These are phyloP conservation scores for Trochalopteron elliotii DNA, from an alignment of 2,113 vertebrate species.

Conservation along the genomic window DNA sequence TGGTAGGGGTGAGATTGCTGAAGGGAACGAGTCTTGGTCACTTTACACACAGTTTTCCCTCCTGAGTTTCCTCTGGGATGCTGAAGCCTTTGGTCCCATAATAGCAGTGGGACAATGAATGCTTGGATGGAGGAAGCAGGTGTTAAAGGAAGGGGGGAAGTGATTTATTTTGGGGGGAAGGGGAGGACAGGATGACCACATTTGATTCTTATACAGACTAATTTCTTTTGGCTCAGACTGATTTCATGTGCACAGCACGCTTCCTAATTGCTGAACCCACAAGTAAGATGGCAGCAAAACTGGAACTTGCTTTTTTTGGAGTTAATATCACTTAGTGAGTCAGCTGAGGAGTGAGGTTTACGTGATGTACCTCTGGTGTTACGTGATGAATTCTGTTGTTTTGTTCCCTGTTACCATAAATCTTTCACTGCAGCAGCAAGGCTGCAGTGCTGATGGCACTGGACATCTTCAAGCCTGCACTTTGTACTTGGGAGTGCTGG, in stretches of 20 bases:
- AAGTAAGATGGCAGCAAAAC: neutral
- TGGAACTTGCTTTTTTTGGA: neutral
- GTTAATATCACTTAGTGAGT: neutral
- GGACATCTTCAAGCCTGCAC: neutral
- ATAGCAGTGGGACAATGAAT: constrained; percentile 11
- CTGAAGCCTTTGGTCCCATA: neutral
- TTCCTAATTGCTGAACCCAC: neutral
- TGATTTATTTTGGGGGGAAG: neutral
- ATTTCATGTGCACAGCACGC: neutral
- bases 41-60: neutral
- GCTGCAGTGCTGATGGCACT: accelerated
- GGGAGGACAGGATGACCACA: neutral
- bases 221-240: neutral
- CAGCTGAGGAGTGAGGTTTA: neutral
- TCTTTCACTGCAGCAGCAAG: neutral
- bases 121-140: constrained; percentile 45
- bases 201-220: neutral
- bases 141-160: constrained; percentile 24
- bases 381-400: neutral
- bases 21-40: neutral
- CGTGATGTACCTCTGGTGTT: neutral
- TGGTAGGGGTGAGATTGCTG: neutral
- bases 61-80: constrained; percentile 49
- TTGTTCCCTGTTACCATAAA: neutral
- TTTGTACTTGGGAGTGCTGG: neutral